Base-by-base conservation (phyloP, 2,797 vertebrate species). In the Yasuhikotakia modesta region DNA sequence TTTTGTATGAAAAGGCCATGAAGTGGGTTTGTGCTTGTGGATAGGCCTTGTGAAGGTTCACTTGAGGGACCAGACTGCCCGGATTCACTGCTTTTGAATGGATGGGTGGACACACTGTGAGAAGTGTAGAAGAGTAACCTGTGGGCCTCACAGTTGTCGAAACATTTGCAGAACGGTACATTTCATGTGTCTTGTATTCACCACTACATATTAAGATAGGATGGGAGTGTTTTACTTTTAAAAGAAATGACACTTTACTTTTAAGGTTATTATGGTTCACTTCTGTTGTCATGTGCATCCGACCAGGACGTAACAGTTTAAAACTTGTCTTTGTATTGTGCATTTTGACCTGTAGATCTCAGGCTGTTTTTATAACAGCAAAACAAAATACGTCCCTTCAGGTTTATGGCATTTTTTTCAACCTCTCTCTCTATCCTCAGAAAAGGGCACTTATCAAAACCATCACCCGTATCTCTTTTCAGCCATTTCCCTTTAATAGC, bases 401-500 rank as follows among this genome's bases (percentile, higher is more conserved):
- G 45, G 45, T 63, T 88, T 89, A 89, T 89, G 50, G 19, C 13
- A 35, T 48, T 73, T 85, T 71, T 79, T 76, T 21, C 68, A 79
- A 80, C 81, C 82, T 83, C 85, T 70, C 85, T 70, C 65, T 87
- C 80, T 91, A 58, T 60, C 89, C 90, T 88, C 87, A 84, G n/a
- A 89, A 91, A 90, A 84, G 83, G 83, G 86, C 88, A 86, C 85
- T 89, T 91, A 48, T 60, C 87, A 90, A 92, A 90, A 87, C 87
- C 84, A 83, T 79, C 79, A 70, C 83, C 87, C 73, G 81, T 83
- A 76, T 89, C 82, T 88, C 89, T 86, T 87, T 53, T 77, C 69
- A 76, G 86, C 87, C 87, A 87, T 89, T 91, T 90, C 87, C 88
- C 87, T 86, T 73, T 90, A 92, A 92, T 89, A 87, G 87, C 85